Evolutionary conservation across 2,888 invertebrate species (phyloP).

Genomic region (Apoda limacodes): DNA sequence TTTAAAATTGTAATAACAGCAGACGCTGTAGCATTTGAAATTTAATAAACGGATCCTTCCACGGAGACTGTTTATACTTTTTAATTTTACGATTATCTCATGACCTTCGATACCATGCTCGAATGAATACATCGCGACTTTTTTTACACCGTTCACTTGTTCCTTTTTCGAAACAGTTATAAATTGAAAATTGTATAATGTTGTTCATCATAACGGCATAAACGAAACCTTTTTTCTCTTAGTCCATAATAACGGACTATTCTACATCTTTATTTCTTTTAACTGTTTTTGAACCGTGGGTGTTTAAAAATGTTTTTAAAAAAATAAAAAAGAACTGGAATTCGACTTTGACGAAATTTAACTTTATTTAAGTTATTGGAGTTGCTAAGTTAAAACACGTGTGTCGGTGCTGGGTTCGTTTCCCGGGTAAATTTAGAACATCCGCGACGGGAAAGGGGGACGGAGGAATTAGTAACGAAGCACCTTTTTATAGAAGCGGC

Average conservation of each 20-base stretch:
- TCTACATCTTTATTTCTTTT: too few species aligned
- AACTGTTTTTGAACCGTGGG: too few species aligned
- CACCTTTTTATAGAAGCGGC: constrained; percentile 63
- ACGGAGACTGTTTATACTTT: constrained; percentile 60
- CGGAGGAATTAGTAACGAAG: constrained; percentile 44
- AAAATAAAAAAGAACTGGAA: too few species aligned
- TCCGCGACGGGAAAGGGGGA: constrained; percentile 30
- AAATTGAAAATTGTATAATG: too few species aligned
- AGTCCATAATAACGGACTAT: too few species aligned
- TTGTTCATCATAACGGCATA: too few species aligned
- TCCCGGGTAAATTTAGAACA: constrained; percentile 58
- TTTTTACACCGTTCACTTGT: too few species aligned
- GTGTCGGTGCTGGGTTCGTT: constrained; percentile 48
- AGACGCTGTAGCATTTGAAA: constrained; percentile 58
- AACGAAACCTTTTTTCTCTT: too few species aligned
- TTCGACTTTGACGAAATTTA: constrained; percentile 27
- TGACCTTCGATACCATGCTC: constrained; percentile 59
- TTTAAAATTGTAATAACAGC: constrained; percentile 61
- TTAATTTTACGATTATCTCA: constrained; percentile 56
- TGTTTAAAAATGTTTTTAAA: too few species aligned
- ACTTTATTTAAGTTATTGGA: constrained; percentile 49
- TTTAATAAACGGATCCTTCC: constrained; percentile 53
- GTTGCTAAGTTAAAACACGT: constrained; percentile 54
- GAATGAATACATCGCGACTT: constrained; percentile 59
- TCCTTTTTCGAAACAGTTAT: too few species aligned